These are phyloP conservation scores for Emydoidea blandingii DNA, from an alignment of 2,797 vertebrate species.

Conservation along the genomic window DNA sequence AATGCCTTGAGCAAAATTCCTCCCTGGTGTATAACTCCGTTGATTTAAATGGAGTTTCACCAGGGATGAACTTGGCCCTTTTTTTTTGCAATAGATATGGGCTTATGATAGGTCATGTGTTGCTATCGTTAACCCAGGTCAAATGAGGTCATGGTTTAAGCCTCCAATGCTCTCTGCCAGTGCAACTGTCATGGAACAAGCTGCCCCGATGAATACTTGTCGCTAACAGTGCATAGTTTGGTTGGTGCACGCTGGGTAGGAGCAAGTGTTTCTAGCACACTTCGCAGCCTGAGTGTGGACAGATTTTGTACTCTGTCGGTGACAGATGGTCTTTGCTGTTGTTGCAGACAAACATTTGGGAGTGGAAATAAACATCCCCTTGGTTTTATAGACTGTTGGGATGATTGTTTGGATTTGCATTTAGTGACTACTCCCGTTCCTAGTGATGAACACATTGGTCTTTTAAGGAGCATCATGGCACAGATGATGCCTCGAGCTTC, in stretches of 20 bases:
- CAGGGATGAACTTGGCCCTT: fast-evolving
- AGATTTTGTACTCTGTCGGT: neutral
- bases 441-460: neutral
- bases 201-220: fast-evolving
- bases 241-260: neutral
- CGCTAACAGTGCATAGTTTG: fast-evolving
- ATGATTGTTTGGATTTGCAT: neutral
- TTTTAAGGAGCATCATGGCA: fast-evolving
- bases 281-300: neutral
- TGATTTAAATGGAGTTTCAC: neutral
- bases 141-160: fast-evolving
- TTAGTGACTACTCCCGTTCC: neutral
- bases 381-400: fast-evolving
- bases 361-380: neutral
- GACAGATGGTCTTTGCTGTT: neutral
- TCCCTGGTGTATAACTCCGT: neutral
- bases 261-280: neutral
- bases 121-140: fast-evolving
- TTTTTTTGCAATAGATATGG: fast-evolving
- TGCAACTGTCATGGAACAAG: neutral
- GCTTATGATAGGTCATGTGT: fast-evolving
- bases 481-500: neutral
- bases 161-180: neutral
- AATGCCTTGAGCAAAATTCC: neutral
- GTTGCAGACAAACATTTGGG: neutral